These are phyloP conservation scores for Corydoras sp. DNA, from an alignment of 2,113 vertebrate species.

Conservation along the genomic window DNA sequence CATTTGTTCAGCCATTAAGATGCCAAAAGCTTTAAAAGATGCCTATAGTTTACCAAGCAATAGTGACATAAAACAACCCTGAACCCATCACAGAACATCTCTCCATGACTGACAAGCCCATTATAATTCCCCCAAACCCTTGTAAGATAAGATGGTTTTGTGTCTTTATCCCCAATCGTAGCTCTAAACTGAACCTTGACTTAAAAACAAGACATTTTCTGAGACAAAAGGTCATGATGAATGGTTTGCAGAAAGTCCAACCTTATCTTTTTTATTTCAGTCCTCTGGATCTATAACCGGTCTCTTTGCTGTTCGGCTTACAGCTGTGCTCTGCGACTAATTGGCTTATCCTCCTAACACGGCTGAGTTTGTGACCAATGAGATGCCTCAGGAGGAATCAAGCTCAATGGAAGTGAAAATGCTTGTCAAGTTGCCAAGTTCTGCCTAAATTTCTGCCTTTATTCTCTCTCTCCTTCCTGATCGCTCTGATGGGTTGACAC, in stretches of 20 bases:
- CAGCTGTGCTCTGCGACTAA: background rate
- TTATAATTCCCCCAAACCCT: too few species aligned
- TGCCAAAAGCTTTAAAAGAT: too few species aligned
- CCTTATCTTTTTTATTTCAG: background rate
- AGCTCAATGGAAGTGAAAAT: constrained; percentile 21
- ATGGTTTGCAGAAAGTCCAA: background rate
- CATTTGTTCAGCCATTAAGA: too few species aligned
- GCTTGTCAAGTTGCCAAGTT: background rate
- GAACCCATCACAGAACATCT: too few species aligned
- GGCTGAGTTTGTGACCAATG: constrained; percentile 6
- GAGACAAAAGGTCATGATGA: background rate
- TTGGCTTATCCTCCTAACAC: constrained; percentile 15
- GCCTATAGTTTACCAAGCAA: too few species aligned
- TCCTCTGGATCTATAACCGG: constrained; percentile 16
- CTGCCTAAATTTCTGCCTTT: background rate
- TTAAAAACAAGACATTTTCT: too few species aligned
- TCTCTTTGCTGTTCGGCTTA: constrained; percentile 23
- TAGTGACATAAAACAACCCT: too few species aligned
- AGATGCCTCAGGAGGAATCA: background rate
- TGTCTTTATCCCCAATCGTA: too few species aligned
- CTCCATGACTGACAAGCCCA: too few species aligned
- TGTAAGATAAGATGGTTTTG: too few species aligned
- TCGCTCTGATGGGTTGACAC: background rate
- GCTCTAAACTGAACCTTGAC: too few species aligned
- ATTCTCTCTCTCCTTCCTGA: background rate